Evolutionary conservation across 1,140 invertebrate species (phyloP).

Genomic region (Paracyclopina nana): DNA sequence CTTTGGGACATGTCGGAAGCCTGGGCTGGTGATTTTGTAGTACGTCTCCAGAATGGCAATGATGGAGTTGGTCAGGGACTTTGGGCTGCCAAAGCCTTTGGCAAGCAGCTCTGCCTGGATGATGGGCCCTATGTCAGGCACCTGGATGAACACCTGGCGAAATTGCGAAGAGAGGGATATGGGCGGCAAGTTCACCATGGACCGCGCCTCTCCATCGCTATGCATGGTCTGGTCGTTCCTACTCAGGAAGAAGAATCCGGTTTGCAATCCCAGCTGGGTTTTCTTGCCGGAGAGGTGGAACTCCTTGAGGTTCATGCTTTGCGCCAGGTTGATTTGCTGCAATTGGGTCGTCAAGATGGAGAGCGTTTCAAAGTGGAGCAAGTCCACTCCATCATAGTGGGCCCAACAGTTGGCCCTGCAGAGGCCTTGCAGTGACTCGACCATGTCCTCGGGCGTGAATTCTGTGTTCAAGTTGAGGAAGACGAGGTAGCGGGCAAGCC

Average conservation of each 20-base stretch:
- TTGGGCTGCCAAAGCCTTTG: too few relatives aligned
- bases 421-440: not conserved
- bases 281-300: constrained; percentile 1
- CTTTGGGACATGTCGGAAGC: too few relatives aligned
- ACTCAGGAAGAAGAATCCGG: not conserved
- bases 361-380: not conserved
- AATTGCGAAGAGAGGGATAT: too few relatives aligned
- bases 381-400: not conserved
- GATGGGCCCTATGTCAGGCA: too few relatives aligned
- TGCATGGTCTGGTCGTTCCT: too few relatives aligned
- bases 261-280: not conserved
- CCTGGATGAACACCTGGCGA: too few relatives aligned
- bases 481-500: constrained; percentile 3
- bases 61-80: too few relatives aligned
- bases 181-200: too few relatives aligned
- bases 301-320: not conserved
- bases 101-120: too few relatives aligned
- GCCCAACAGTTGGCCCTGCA: constrained; percentile 8
- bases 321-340: not conserved
- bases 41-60: too few relatives aligned
- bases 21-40: too few relatives aligned
- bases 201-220: too few relatives aligned
- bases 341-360: not conserved
- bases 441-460: not conserved
- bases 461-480: not conserved